Evolutionary conservation across 2,113 vertebrate species (phyloP).

Genomic region (Ictalurus punctatus): DNA sequence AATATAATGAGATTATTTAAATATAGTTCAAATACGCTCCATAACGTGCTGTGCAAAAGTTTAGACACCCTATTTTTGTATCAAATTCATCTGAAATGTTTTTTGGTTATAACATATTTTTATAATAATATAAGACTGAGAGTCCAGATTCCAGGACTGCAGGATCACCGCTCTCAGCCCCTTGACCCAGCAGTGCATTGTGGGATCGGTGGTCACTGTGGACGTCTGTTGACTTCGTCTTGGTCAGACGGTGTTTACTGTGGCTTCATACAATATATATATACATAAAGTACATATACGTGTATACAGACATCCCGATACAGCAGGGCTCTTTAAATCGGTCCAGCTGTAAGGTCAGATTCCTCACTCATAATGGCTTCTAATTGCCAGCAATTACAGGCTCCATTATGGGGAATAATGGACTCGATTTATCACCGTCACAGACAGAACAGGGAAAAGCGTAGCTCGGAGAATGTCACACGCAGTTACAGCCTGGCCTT

Average conservation of each 20-base stretch:
- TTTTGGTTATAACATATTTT: background rate
- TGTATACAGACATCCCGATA: background rate
- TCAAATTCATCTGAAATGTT: background rate
- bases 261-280: background rate
- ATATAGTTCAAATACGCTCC: background rate
- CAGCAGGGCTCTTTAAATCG: background rate
- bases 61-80: background rate
- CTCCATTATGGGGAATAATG: constrained; percentile 45
- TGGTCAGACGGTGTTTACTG: background rate
- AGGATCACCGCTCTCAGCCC: background rate
- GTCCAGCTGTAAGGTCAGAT: constrained; percentile 35
- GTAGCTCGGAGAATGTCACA: constrained; percentile 9
- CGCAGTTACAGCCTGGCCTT: background rate
- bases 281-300: background rate
- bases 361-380: constrained; percentile 18
- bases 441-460: constrained; percentile 17
- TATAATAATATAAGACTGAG: too few relatives aligned
- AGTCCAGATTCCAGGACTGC: background rate
- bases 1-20: background rate
- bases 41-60: background rate
- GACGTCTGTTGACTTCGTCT: background rate
- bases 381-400: constrained; percentile 46
- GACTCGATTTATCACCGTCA: constrained; percentile 39
- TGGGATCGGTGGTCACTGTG: constrained; percentile 3
- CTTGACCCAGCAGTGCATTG: constrained; percentile 3